These are phyloP conservation scores for Scatophagus argus DNA, from an alignment of 2,113 vertebrate species.

Conservation along the genomic window DNA sequence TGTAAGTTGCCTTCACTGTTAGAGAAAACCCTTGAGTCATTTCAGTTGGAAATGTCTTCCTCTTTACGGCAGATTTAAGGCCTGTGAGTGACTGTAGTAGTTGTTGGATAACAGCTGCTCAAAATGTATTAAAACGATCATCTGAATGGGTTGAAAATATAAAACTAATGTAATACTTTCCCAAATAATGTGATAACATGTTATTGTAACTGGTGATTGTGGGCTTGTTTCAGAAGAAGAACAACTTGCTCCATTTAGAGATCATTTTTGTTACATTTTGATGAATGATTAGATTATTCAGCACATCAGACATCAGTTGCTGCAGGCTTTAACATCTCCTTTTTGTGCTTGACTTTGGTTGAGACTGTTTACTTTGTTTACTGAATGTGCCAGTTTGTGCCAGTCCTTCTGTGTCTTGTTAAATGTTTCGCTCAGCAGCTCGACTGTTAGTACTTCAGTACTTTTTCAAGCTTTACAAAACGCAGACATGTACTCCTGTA, in stretches of 20 bases:
- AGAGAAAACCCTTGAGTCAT: background rate
- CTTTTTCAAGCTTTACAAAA: constrained; percentile 6
- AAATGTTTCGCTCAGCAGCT: background rate
- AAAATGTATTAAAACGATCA: constrained; percentile 2
- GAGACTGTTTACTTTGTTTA: constrained; percentile 29
- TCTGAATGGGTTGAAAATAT: background rate
- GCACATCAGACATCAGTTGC: background rate
- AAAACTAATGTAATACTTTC: background rate
- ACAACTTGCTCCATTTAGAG: background rate
- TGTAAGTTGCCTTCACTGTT: constrained; percentile 24
- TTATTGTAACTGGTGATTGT: background rate
- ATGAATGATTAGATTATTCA: background rate
- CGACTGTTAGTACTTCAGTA: constrained; percentile 25
- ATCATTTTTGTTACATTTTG: background rate
- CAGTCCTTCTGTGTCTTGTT: constrained; percentile 33
- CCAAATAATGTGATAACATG: background rate
- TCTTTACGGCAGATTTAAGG: constrained; percentile 10
- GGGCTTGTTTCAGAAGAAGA: background rate
- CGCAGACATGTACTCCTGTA: constrained; percentile 3
- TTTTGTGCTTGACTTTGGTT: background rate
- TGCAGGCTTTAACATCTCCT: constrained; percentile 8
- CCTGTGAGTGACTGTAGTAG: background rate
- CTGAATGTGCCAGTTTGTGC: constrained; percentile 45
- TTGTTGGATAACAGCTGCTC: background rate
- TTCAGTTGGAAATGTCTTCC: constrained; percentile 32